Evolutionary conservation across 2,888 invertebrate species (phyloP).

Genomic region (Capitulum mitella): DNA sequence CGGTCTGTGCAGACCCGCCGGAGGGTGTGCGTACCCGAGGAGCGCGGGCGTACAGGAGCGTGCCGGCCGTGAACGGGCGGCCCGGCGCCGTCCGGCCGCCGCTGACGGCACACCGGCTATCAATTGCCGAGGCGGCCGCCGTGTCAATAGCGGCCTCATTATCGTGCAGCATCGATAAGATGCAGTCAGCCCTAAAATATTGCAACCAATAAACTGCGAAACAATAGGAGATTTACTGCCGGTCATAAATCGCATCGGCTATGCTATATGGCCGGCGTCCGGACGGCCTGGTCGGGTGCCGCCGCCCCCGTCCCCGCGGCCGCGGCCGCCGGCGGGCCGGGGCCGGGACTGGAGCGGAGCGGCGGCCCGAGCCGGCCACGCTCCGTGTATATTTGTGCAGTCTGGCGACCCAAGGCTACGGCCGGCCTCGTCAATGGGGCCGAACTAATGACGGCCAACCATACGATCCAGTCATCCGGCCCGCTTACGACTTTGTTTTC

Average conservation of each 20-base stretch:
- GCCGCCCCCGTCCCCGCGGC: neutral
- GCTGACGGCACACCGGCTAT: neutral
- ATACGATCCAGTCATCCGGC: conserved; percentile 12
- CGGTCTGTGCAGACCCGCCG: too few relatives aligned
- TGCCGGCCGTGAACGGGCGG: too few relatives aligned
- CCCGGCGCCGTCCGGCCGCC: neutral
- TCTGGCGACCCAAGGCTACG: neutral
- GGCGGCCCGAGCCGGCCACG: neutral
- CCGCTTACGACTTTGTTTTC: conserved; percentile 18
- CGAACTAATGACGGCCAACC: conserved; percentile 9
- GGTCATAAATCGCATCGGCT: neutral
- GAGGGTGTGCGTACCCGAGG: too few relatives aligned
- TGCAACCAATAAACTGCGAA: conserved; percentile 24
- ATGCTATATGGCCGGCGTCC: neutral
- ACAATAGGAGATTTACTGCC: conserved; percentile 15
- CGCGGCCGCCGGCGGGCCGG: neutral
- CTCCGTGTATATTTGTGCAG: conserved; percentile 20
- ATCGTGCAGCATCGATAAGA: conserved; percentile 16
- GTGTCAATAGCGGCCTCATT: conserved; percentile 9
- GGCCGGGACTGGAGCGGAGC: neutral
- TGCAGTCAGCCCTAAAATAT: conserved; percentile 5
- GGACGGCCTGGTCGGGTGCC: neutral
- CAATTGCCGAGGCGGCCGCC: neutral
- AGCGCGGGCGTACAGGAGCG: too few relatives aligned
- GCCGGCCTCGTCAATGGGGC: conserved; percentile 7